A percentile compares a stretch with the other conserved stretches of the same genome.
These are phyloP conservation scores for Dasyurus viverrinus DNA, from an alignment of 2,113 vertebrate genomes.

Conservation along the genomic window DNA sequence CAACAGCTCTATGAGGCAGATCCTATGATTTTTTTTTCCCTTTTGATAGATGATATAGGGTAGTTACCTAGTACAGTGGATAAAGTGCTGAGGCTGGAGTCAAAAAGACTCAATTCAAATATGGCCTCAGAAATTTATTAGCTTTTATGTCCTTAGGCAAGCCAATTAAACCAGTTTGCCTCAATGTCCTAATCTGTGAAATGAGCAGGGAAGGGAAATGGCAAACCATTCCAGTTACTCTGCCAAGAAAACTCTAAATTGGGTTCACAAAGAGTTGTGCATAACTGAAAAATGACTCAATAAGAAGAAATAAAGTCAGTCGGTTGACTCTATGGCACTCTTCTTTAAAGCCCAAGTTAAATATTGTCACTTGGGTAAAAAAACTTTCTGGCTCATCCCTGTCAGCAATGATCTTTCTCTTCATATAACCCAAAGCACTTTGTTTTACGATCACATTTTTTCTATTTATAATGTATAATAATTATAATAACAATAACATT, in stretches of 20 bases:
- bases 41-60: too few species aligned
- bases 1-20: neutral
- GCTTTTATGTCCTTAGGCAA: neutral
- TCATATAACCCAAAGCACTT: too few species aligned
- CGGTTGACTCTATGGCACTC: neutral
- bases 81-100: neutral
- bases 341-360: neutral
- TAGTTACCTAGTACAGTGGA: neutral
- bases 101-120: neutral
- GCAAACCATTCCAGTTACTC: neutral
- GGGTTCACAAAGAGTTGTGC: too few species aligned
- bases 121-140: neutral
- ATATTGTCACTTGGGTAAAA: neutral
- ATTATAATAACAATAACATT: too few species aligned
- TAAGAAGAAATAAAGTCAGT: too few species aligned
- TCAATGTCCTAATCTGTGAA: neutral
- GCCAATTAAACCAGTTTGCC: neutral
- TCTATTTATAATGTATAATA: too few species aligned
- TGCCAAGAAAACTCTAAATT: neutral
- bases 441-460: too few species aligned
- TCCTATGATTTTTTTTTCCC: neutral
- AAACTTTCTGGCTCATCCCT: neutral
- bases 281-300: neutral
- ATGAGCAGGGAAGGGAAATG: neutral
- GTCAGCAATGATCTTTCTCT: too few species aligned